A percentile compares a stretch with the other conserved stretches of the same genome.
Conservation (phyloP, 2,113 vertebrate species). For the Cnemophilus loriae region DNA sequence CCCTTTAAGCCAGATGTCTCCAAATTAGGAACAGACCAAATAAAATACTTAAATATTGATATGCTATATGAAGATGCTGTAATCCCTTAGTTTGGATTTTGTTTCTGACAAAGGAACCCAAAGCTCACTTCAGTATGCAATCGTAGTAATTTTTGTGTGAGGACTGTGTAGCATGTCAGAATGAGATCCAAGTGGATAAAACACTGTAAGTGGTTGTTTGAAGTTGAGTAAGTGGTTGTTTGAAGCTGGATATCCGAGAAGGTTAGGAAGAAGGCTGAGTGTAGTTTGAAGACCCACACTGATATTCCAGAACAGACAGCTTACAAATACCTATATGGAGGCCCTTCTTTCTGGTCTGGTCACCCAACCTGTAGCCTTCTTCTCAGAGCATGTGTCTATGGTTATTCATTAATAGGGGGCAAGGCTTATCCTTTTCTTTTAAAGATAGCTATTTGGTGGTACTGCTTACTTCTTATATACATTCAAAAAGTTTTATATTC, state of each 20-base stretch:
- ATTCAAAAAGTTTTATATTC: background rate
- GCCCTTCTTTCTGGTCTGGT: background rate
- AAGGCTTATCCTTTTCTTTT: background rate
- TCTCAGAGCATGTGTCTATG: background rate
- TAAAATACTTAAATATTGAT: background rate
- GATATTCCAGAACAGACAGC: background rate
- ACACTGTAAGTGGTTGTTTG: background rate
- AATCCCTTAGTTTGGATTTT: background rate
- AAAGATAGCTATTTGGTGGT: background rate
- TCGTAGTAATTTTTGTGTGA: background rate
- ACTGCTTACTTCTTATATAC: background rate
- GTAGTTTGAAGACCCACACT: background rate
- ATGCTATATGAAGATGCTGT: background rate
- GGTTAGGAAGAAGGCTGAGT: background rate
- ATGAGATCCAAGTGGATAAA: background rate
- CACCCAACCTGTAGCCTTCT: background rate
- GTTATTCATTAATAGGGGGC: background rate
- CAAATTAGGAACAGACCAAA: conserved; percentile 1
- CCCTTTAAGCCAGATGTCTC: background rate
- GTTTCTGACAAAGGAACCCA: background rate
- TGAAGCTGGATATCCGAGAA: background rate
- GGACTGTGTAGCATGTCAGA: background rate
- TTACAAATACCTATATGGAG: background rate
- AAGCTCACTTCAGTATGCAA: background rate
- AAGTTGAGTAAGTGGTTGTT: background rate